Evolutionary conservation across 2,797 vertebrate species (phyloP), one percentile per base, ranked within the genome.

Genomic region (Buphagus erythrorhynchus): DNA sequence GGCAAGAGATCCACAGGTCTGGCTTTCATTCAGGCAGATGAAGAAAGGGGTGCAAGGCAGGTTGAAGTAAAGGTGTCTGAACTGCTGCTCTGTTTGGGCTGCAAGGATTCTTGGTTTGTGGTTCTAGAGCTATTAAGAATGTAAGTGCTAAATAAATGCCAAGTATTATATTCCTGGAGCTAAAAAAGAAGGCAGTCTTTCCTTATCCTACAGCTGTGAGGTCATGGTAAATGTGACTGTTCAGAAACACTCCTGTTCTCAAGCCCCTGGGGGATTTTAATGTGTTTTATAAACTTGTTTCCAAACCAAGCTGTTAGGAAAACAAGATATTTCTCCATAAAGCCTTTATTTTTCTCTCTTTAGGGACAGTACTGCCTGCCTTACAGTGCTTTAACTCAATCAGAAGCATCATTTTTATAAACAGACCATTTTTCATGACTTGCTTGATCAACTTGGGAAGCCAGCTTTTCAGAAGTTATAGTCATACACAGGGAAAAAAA

Each of bases 201-300:
- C 85, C 61, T 92, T 79, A 90, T 87, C 58, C 68, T 68, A 24
- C 92, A 86, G 72, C 61, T 86, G 42, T 21, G 83, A 93, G 93
- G 84, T 82, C 93, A 89, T 93, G 72, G 95, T 80, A 91, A 93
- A 92, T 69, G 72, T 71, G 81, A n/a, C 87, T 92, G 75, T 72
- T 92, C 76, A 80, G 82, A 97, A 97, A 78, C 49, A 62, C 20
- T 72, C 72, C 65, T 78, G 54, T 68, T 54, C 72, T 88, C 68
- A 94, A 75, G 62, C 14, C 84, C 66, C 75, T 61, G 38, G 71
- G 79, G 91, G 62, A 91, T 91, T 95, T 95, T 87, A 94, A 93
- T 91, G 68, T 74, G 57, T 83, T 96, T 92, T 91, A 93, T 96
- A 94, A 96, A 93, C 92, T 92, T 95, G 93, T 92, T 96, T 95